Evolutionary conservation across 2,113 vertebrate genomes (phyloP).

Genomic region (Plecotus auritus): DNA sequence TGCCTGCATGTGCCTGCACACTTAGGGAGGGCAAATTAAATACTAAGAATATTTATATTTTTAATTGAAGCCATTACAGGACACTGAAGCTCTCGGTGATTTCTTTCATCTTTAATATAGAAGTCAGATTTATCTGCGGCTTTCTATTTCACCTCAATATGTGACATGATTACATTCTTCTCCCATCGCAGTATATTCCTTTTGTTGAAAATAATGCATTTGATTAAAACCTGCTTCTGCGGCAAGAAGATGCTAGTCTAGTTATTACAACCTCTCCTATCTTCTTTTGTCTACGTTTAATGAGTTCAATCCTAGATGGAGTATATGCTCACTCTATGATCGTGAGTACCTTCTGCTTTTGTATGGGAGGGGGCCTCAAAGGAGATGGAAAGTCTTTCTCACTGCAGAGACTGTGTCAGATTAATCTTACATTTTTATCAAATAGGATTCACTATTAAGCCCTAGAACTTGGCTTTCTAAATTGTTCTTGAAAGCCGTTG

Average conservation of each 20-base stretch:
- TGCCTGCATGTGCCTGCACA: neutral
- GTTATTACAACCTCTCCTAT: neutral
- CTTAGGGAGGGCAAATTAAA: constrained; percentile 29
- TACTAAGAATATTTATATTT: constrained; percentile 45
- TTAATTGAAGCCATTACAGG: constrained; percentile 19
- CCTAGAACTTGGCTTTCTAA: neutral
- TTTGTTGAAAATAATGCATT: constrained; percentile 20
- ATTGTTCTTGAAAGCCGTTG: neutral
- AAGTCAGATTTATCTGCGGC: neutral
- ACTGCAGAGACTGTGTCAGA: neutral
- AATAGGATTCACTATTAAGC: neutral
- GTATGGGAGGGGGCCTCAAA: neutral
- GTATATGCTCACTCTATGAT: neutral
- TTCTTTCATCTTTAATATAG: constrained; percentile 20
- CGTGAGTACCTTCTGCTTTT: neutral
- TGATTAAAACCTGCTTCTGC: constrained; percentile 1
- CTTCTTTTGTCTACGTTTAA: constrained; percentile 20
- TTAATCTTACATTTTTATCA: constrained; percentile 29
- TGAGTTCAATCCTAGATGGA: neutral
- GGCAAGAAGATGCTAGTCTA: neutral
- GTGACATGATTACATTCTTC: neutral
- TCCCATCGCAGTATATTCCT: neutral
- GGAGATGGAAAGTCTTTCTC: neutral
- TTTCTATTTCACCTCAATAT: neutral
- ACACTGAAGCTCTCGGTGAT: neutral